A percentile compares a stretch with the other conserved stretches of the same genome.
Conservation (phyloP, 2,113 vertebrate species). For the Acrocephalus arundinaceus region DNA sequence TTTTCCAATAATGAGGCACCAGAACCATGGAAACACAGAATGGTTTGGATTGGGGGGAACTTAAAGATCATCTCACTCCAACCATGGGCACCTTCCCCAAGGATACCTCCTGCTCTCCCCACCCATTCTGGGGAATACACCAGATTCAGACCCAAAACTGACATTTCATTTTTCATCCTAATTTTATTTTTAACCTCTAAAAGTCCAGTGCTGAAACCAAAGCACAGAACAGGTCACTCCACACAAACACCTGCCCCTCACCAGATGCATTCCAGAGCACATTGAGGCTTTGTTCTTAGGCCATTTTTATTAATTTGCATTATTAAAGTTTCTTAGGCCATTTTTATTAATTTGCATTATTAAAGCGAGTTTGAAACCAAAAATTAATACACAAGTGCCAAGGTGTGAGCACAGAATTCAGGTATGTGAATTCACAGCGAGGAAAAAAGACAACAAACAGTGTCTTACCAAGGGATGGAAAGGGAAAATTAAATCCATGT, state of each 20-base stretch:
- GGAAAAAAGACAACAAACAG: background rate
- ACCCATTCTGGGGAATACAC: background rate
- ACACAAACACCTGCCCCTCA: background rate
- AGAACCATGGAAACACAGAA: background rate
- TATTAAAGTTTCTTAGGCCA: background rate
- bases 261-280: background rate
- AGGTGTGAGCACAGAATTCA: background rate
- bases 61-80: background rate
- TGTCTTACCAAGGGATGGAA: background rate
- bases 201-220: background rate
- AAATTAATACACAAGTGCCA: background rate
- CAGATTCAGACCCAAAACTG: background rate
- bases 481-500: background rate
- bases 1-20: background rate
- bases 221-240: background rate
- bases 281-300: background rate
- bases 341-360: background rate
- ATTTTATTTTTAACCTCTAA: background rate
- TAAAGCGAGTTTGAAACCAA: background rate
- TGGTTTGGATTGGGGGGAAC: background rate
- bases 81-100: background rate
- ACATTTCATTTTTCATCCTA: background rate
- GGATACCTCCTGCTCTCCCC: background rate
- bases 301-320: background rate
- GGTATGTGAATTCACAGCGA: rapidly evolving